Conservation (phyloP, 1,140 invertebrate species). For the Potamilus streckersoni region DNA sequence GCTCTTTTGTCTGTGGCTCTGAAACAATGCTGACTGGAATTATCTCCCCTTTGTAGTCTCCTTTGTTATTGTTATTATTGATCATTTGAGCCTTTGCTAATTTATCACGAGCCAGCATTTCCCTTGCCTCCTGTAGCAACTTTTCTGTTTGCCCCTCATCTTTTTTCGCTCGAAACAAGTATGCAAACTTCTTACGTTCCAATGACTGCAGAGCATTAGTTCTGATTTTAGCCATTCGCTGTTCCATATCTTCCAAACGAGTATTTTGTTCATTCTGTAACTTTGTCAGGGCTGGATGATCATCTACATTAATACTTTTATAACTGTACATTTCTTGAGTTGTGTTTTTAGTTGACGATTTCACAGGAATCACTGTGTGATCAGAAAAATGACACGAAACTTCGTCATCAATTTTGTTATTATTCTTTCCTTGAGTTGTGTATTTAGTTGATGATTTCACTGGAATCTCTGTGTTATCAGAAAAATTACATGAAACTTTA, state of each 20-base stretch:
- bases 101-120: conserved; percentile 27
- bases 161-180: conserved; percentile 47
- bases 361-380: neutral
- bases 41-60: conserved; percentile 48
- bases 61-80: conserved; percentile 8
- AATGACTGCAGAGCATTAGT: conserved; percentile 47
- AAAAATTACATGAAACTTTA: neutral
- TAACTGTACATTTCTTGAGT: conserved; percentile 24
- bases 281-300: conserved; percentile 47
- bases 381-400: conserved; percentile 1
- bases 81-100: too few species aligned
- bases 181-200: conserved; percentile 50
- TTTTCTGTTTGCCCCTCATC: conserved; percentile 33
- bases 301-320: conserved; percentile 33
- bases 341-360: conserved; percentile 13
- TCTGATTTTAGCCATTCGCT: conserved; percentile 47
- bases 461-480: neutral
- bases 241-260: conserved; percentile 49
- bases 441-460: conserved; percentile 13
- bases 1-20: conserved; percentile 7
- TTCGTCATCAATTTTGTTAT: neutral
- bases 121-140: conserved; percentile 43
- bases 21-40: conserved; percentile 47
- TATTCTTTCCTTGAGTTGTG: conserved; percentile 11
- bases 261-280: conserved; percentile 53